These are phyloP conservation scores for Dromius quadrimaculatus DNA, from an alignment of 2,888 invertebrate species.

Conservation along the genomic window DNA sequence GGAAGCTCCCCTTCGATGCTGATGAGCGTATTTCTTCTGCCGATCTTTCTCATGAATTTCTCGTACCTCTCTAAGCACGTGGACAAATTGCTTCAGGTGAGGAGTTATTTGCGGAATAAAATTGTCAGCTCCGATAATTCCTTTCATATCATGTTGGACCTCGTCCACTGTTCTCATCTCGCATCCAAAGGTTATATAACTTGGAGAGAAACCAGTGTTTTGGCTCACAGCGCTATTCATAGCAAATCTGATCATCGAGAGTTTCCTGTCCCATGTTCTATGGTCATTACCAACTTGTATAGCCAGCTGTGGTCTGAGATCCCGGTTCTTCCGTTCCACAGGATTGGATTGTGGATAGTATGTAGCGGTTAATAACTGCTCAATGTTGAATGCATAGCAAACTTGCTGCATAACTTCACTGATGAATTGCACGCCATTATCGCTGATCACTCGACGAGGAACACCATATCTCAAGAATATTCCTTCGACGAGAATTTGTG, in stretches of 20 bases:
- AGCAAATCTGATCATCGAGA: constrained; percentile 52
- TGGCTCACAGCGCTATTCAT: constrained; percentile 50
- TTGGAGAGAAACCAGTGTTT: constrained; percentile 52
- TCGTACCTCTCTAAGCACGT: no score
- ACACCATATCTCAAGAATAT: constrained; percentile 60
- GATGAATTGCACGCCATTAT: constrained; percentile 63
- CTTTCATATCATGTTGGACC: no score
- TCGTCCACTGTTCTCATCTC: no score
- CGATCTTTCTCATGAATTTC: no score
- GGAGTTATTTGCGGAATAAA: no score
- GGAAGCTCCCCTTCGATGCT: no score
- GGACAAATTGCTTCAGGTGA: no score
- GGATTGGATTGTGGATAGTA: constrained; percentile 59
- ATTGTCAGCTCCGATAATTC: no score
- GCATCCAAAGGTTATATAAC: no score
- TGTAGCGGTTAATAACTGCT: constrained; percentile 55
- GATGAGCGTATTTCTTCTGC: no score
- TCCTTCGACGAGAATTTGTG: constrained; percentile 56
- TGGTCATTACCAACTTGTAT: constrained; percentile 52
- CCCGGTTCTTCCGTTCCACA: constrained; percentile 57
- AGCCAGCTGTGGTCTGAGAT: constrained; percentile 46
- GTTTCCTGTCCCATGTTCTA: constrained; percentile 53
- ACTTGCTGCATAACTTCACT: no score
- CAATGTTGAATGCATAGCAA: constrained; percentile 53
- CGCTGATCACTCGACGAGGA: constrained; percentile 59